phyloP scores from a whole-genome alignment of 1,140 invertebrate species.

The Drosophila sp. region DNA sequence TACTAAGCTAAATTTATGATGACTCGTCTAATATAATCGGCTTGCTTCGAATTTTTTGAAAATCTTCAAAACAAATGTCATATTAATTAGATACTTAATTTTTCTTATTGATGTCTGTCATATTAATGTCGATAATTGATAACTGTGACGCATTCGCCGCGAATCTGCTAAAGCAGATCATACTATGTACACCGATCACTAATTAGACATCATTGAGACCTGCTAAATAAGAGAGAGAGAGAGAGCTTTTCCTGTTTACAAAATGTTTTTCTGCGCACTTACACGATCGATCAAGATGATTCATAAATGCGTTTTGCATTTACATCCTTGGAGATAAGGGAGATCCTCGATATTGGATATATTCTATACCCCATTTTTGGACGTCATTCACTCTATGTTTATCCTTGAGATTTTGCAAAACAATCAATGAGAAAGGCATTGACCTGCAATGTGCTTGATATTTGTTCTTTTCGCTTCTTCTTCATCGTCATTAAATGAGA shows the following conservation, averaged over 20 bases:
- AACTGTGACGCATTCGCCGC: not conserved
- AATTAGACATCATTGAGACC: constrained; percentile 6
- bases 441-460: constrained; percentile 38
- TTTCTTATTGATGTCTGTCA: not conserved
- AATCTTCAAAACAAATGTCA: not conserved
- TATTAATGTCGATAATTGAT: not conserved
- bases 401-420: constrained; percentile 21
- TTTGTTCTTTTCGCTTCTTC: constrained; percentile 22
- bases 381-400: constrained; percentile 10
- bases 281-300: not conserved
- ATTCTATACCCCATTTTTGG: no score
- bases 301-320: not conserved
- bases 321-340: not conserved
- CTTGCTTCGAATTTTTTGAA: no score
- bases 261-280: not conserved
- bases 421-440: constrained; percentile 44
- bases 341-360: not conserved
- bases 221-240: not conserved
- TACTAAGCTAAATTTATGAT: no score
- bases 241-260: constrained; percentile 5
- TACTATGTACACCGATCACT: not conserved
- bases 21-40: no score
- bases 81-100: not conserved
- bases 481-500: constrained; percentile 23
- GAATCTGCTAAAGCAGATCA: no score